Conservation (phyloP, 2,888 invertebrate species). For the Argyresthia goedartella region DNA sequence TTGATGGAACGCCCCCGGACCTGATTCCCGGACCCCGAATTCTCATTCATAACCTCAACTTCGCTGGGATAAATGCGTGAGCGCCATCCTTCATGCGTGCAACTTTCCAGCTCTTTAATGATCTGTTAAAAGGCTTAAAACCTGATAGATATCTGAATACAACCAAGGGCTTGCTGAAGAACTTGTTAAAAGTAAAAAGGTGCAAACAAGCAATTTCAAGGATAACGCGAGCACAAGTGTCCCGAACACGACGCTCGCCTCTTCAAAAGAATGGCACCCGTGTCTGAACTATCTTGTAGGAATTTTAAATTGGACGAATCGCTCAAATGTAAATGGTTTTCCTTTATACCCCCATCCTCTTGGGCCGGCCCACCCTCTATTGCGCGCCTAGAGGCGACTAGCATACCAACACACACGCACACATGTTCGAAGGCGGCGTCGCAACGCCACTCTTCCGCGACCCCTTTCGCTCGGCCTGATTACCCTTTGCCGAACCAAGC, state of each 20-base stretch:
- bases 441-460: conserved; percentile 49
- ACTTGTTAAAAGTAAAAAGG: conserved; percentile 31
- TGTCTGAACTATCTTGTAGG: conserved; percentile 71
- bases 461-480: conserved; percentile 54
- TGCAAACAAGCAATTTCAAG: conserved; percentile 21
- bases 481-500: conserved; percentile 36
- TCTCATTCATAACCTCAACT: conserved; percentile 58
- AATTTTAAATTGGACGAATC: conserved; percentile 74
- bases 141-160: not conserved
- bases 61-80: not conserved
- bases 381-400: conserved; percentile 69
- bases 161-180: conserved; percentile 14
- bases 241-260: conserved; percentile 56
- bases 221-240: conserved; percentile 33
- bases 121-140: not conserved
- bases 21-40: conserved; percentile 62
- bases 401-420: conserved; percentile 67
- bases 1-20: conserved; percentile 64
- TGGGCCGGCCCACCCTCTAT: conserved; percentile 62
- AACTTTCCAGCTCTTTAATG: too few species aligned
- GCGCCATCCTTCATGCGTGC: not conserved
- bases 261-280: conserved; percentile 69
- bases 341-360: conserved; percentile 69
- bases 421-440: conserved; percentile 53
- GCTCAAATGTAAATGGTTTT: conserved; percentile 74